Percentiles rank a stretch among this genome's conserved stretches.
Evolutionary conservation across 30 jellyfish, hydroid and myxozoan species (phyloP).

Genomic region (Euphysa ruthae): DNA sequence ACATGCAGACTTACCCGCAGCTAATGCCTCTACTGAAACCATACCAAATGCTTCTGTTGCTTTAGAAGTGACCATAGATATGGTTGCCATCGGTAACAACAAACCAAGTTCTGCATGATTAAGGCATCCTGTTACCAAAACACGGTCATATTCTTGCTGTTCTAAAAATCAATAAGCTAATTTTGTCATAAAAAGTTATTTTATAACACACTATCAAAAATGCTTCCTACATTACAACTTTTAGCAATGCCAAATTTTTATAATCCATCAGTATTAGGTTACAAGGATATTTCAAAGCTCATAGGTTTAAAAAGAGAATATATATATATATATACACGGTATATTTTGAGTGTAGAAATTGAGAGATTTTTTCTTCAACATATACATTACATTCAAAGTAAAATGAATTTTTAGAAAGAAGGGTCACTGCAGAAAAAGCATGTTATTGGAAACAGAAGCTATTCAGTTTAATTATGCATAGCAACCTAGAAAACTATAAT

Average conservation of each 20-base stretch:
- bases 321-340: too few species aligned
- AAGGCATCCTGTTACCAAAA: slow-evolving; percentile 19
- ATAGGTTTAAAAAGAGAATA: too few species aligned
- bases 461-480: too few species aligned
- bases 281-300: too few species aligned
- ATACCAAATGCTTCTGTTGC: slow-evolving; percentile 22
- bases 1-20: slow-evolving; percentile 31
- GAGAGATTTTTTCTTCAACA: too few species aligned
- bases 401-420: too few species aligned
- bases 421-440: too few species aligned
- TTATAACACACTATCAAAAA: not conserved
- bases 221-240: not conserved
- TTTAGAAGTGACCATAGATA: slow-evolving; percentile 20
- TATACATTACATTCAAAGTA: too few species aligned
- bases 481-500: too few species aligned
- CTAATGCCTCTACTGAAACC: slow-evolving; percentile 20
- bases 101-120: slow-evolving; percentile 22
- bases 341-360: too few species aligned
- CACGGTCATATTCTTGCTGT: slow-evolving; percentile 6
- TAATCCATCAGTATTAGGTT: too few species aligned
- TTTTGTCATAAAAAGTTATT: not conserved
- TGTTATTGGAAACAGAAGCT: too few species aligned
- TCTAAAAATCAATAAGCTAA: not conserved
- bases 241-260: not conserved
- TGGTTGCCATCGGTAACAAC: slow-evolving; percentile 26